Evolutionary conservation across 2,113 vertebrate genomes (phyloP), one percentile per base, ranked within the genome.

Genomic region (Zosterops pallidus): DNA sequence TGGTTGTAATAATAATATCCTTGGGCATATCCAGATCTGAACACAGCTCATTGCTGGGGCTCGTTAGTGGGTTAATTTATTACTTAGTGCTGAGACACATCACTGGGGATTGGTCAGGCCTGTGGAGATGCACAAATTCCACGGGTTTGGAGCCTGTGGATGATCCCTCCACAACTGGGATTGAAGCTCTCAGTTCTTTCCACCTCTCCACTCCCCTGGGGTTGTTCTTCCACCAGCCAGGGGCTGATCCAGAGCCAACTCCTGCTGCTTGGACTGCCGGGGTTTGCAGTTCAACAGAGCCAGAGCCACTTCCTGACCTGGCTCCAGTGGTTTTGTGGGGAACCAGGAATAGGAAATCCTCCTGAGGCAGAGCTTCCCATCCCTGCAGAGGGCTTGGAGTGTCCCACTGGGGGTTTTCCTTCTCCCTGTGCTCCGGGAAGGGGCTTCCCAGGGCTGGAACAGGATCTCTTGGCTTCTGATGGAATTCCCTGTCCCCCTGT

Each of bases 121-220:
- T 22, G 23, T 28, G 31, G 68, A 33, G 35, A 8, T 14, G 74
- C 56, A 50, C 65, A 6, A 9, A 64, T 72, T 21, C 65, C 37
- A 12, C 8, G 42, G 86, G 26, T 26, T 60, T 26, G 52, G 88
- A 71, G 68, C 9, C 63, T 1, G 23, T 22, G 86, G 52, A 2
- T 37, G 67, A 15, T 37, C n/a, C 77, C 69, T 63, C 28, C 37
- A 0, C 2, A 0, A 18, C 2, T 20, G 84, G 89, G 46, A 0
- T 6, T 21, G 41, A 5, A 16, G 65, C 84, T 75, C 56, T 11
- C 17, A 3, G 2, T 31, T 53, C 39, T 12, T 47, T 28, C 18
- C 69, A 5, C 63, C 80, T 41, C 76, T 2, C 22, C 0, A 2
- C n/a, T 31, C 37, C 72, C 23, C 1, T 24, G 23, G 33, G 37